A percentile compares a stretch with the other conserved stretches of the same genome.
phyloP scores from a whole-genome alignment of 2,797 vertebrate species.

The Helicolenus hilgendorfi region DNA sequence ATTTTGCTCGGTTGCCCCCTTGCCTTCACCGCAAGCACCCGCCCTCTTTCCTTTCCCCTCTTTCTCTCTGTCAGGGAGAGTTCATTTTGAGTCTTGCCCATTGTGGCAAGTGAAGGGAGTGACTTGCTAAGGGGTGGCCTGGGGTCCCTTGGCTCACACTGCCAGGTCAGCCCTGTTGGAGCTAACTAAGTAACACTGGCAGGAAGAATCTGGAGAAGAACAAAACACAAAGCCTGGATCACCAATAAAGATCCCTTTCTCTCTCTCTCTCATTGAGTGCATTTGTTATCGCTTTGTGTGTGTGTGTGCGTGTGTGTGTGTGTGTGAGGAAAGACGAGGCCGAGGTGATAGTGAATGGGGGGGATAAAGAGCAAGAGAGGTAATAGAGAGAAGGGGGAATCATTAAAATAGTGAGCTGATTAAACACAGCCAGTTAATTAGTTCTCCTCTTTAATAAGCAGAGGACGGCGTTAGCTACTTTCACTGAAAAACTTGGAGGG shows the following conservation, averaged over 20 bases:
- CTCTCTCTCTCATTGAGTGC: constrained; percentile 31
- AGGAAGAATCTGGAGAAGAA: constrained; percentile 60
- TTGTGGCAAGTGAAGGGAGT: constrained; percentile 84
- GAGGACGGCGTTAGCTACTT: constrained; percentile 56
- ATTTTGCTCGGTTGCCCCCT: constrained; percentile 71
- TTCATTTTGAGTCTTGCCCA: constrained; percentile 82
- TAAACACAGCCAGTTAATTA: constrained; percentile 89
- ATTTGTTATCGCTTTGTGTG: constrained; percentile 59
- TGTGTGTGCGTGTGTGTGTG: constrained; percentile 31
- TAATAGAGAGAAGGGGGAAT: constrained; percentile 9
- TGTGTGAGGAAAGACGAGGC: neutral
- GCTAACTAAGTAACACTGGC: constrained; percentile 68
- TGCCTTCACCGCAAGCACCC: constrained; percentile 39
- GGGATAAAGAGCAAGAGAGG: constrained; percentile 24
- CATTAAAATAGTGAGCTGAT: constrained; percentile 74
- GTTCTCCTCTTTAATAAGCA: constrained; percentile 84
- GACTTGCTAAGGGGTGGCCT: constrained; percentile 87
- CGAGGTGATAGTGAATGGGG: constrained; percentile 17
- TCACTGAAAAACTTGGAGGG: constrained; percentile 26
- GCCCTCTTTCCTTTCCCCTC: constrained; percentile 27
- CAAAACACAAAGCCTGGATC: constrained; percentile 87
- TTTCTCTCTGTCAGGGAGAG: constrained; percentile 72
- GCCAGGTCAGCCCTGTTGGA: constrained; percentile 82
- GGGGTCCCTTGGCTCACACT: constrained; percentile 85
- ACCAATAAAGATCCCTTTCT: constrained; percentile 89